Conservation (phyloP, 2,797 vertebrate species). For the Iguana delicatissima region DNA sequence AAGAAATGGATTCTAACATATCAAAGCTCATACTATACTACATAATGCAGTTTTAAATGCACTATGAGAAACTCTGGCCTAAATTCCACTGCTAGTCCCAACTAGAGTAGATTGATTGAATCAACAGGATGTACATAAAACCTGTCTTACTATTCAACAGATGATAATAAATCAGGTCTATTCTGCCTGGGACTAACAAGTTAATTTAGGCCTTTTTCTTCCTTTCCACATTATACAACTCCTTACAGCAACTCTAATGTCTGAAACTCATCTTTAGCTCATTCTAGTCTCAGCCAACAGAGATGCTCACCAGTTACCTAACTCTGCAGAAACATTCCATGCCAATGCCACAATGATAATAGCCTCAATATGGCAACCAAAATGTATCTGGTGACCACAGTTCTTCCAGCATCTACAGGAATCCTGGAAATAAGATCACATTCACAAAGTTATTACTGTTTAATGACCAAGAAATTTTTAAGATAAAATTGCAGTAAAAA, state of each 20-base stretch:
- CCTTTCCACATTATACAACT: not conserved
- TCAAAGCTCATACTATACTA: no score
- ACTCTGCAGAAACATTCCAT: not conserved
- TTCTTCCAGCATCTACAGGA: not conserved
- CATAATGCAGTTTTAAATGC: no score
- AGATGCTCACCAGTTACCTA: not conserved
- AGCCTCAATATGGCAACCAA: not conserved
- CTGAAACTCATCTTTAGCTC: not conserved
- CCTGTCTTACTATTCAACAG: no score
- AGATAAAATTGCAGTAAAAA: not conserved
- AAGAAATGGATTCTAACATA: no score
- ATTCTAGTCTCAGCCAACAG: not conserved
- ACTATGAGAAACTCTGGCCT: no score
- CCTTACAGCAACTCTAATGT: not conserved
- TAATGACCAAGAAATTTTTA: slow-evolving; percentile 8
- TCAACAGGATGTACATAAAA: no score
- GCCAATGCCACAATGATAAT: not conserved
- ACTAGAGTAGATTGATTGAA: no score
- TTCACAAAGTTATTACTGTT: not conserved
- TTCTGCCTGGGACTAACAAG: no score
- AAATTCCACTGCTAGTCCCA: no score
- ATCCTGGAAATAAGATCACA: not conserved
- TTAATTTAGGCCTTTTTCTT: no score
- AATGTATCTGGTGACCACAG: not conserved
- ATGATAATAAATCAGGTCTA: no score